Evolutionary conservation across 2,797 vertebrate genomes (phyloP), one percentile per base, ranked within the genome.

Genomic region (Hypotaenidia okinawae): DNA sequence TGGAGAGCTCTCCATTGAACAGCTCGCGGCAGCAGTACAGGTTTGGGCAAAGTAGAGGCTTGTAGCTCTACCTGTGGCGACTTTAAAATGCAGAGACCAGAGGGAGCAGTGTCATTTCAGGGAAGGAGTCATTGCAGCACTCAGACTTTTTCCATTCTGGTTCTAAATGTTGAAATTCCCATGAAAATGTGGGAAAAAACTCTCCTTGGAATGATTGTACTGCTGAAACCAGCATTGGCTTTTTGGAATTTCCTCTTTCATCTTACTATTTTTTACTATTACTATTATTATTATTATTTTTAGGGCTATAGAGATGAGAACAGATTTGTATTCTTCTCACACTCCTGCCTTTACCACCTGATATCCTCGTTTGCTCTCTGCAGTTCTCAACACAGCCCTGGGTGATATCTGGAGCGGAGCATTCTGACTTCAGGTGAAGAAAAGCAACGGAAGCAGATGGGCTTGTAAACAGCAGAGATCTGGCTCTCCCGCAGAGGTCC

Each of bases 391-490:
- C 96, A 47, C n/a, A 30, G 68, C 43, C 3, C 5, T 1, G 28
- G 78, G 83, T 7, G 7, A 67, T 88, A 62, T 64, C 78, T 57
- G 58, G 75, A 85, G 37, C 30, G 9, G 33, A 92, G 68, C 8
- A 0, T 51, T 82, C 24, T 41, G 88, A 63, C 93, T 86, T 73
- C 76, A 82, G 95, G 86, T 93, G 85, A 64, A 41, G 85, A 78
- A 75, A 83, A 93, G 22, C 84, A 91, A 66, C 93, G 91, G 84
- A 57, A 91, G 90, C 95, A 91, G 92, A 92, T 93, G 84, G 93
- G 84, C 77, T 89, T 47, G 49, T 77, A 81, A 90, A 96, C 91
- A 96, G 92, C 80, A 91, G 33, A 81, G 90, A 30, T 32, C 74
- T 74, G 7, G 2, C 77, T 91, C 19, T 59, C 52, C 49, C 43